phyloP scores from a whole-genome alignment of 2,113 vertebrate genomes.

The Meriones unguiculatus region DNA sequence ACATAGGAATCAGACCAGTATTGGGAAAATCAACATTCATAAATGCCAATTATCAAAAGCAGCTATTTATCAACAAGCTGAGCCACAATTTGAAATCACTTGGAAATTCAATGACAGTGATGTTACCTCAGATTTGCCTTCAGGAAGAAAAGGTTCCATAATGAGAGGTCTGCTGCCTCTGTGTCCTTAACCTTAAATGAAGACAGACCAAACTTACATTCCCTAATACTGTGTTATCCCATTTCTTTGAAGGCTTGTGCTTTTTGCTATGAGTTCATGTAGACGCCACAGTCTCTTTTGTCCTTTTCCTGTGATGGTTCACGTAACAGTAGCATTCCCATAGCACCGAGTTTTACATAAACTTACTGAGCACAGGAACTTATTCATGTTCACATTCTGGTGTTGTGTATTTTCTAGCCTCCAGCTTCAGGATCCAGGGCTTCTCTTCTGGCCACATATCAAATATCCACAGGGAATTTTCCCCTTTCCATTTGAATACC shows the following conservation, averaged over 20 bases:
- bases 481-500: not conserved
- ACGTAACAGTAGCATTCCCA: not conserved
- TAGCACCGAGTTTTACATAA: fast-evolving
- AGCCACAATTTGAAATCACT: not conserved
- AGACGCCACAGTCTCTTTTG: not conserved
- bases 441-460: not conserved
- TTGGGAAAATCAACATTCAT: not conserved
- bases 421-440: not conserved
- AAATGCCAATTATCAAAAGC: not conserved
- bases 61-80: not conserved
- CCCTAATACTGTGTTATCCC: not conserved
- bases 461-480: not conserved
- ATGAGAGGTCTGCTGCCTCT: no score
- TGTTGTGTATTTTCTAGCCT: not conserved
- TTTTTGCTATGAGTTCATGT: not conserved
- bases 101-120: not conserved
- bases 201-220: not conserved
- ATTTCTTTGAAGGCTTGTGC: not conserved
- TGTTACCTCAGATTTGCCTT: not conserved
- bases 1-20: not conserved
- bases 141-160: not conserved
- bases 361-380: not conserved
- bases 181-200: not conserved
- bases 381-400: fast-evolving
- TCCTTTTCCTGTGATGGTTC: not conserved